A percentile compares a stretch with the other conserved stretches of the same genome.
phyloP scores from a whole-genome alignment of 1,140 invertebrate genomes.

The Linepithema humile region DNA sequence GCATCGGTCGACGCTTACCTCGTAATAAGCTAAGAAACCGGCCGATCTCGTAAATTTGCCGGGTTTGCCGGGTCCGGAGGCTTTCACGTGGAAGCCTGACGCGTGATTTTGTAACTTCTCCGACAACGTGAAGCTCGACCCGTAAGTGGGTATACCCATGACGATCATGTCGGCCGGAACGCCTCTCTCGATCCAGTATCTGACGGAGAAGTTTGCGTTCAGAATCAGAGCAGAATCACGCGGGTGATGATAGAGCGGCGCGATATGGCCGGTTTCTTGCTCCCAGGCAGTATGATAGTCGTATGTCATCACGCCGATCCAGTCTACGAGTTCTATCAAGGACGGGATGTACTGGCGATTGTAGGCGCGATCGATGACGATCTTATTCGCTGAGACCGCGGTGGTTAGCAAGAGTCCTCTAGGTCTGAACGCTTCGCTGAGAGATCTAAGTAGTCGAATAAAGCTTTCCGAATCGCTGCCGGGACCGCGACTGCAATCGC shows the following conservation, averaged over 20 bases:
- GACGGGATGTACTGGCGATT: conserved; percentile 85
- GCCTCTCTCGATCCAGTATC: conserved; percentile 89
- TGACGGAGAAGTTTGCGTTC: conserved; percentile 92
- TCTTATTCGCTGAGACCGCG: conserved; percentile 94
- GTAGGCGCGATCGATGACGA: conserved; percentile 93
- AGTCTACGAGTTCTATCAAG: conserved; percentile 89
- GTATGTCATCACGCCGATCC: conserved; percentile 94
- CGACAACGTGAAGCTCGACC: conserved; percentile 91
- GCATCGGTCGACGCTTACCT: conserved; percentile 85
- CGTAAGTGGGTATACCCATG: conserved; percentile 95
- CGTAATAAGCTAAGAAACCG: conserved; percentile 94
- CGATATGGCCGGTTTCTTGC: conserved; percentile 91
- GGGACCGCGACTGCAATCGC: conserved; percentile 92
- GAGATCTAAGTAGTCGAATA: conserved; percentile 90
- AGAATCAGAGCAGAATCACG: conserved; percentile 89
- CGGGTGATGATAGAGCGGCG: conserved; percentile 88
- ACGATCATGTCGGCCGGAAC: conserved; percentile 92
- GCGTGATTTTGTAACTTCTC: conserved; percentile 80
- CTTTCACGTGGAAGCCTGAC: conserved; percentile 88
- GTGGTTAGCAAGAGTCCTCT: conserved; percentile 89
- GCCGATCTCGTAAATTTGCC: conserved; percentile 94
- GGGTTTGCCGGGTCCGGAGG: conserved; percentile 92
- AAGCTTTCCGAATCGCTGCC: conserved; percentile 91
- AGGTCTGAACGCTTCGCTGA: conserved; percentile 89
- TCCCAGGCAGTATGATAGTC: conserved; percentile 96